phyloP scores from a whole-genome alignment of 2,888 invertebrate species.

The Eustalomyia histrio region DNA sequence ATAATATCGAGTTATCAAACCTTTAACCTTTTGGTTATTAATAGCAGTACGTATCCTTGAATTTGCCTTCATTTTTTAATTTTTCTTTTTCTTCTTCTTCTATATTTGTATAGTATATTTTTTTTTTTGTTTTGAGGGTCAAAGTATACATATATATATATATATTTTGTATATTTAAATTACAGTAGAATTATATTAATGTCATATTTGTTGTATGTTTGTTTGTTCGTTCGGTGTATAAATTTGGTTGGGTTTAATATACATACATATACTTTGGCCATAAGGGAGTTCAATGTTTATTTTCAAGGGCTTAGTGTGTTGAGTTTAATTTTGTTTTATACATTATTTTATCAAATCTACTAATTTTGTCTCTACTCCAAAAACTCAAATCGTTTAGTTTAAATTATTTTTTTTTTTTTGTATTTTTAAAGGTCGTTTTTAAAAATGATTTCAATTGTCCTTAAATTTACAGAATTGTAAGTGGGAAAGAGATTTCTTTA shows the following conservation, averaged over 20 bases:
- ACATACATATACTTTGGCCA: background rate
- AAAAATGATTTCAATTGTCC: background rate
- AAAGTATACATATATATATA: background rate
- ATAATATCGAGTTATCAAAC: constrained; percentile 17
- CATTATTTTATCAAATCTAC: background rate
- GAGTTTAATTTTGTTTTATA: background rate
- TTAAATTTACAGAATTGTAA: background rate
- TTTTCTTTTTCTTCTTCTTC: background rate
- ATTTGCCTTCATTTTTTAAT: constrained; percentile 3
- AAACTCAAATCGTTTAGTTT: background rate
- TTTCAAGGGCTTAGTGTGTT: background rate
- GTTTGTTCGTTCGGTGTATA: too few species aligned
- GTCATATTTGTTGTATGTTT: background rate
- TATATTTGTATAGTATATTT: background rate
- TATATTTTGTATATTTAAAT: background rate
- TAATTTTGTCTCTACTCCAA: too few species aligned
- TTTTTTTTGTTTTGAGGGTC: background rate
- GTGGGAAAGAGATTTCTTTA: background rate
- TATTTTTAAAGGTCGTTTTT: background rate
- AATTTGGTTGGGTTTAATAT: background rate
- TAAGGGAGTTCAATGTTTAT: background rate
- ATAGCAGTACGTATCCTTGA: constrained; percentile 31
- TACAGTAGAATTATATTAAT: background rate
- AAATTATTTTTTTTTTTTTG: background rate
- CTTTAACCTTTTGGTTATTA: constrained; percentile 45